Base-by-base conservation (phyloP, 2,888 invertebrate genomes). In the Toxonevra muliebris region DNA sequence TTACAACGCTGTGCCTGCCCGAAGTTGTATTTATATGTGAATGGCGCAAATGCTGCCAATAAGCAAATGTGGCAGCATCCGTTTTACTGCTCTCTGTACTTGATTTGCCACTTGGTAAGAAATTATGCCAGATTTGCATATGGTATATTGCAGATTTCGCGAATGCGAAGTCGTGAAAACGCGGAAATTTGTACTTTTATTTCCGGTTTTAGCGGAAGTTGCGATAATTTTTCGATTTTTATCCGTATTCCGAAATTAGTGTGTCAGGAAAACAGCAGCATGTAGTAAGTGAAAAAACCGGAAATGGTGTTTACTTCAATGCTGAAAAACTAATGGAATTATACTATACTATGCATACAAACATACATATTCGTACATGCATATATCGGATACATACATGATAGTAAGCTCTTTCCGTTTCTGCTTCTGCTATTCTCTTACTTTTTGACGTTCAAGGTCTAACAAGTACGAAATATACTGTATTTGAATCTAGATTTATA, bases 201-300 rank as follows among this genome's bases (percentile, higher is more conserved):
- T 69, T 71, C 69, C 72, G 70, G 63, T 65, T 50, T 68, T 65
- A 61, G 66, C 71, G 71, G 72, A 73, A 72, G 62, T 61, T 50
- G 43, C 54, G 62, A 60, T 68, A 64, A 67, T 71, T 69, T 55
- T 67, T 72, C 65, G 68, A 72, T 70, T 72, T 74, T 73, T 72
- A 68, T 69, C 71, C 72, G 41, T 55, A 66, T 68, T 65, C 54
- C 43, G 66, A 69, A 71, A 70, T 63, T 66, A 54, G 40, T 55
- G 60, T 53, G 48, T 17, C 61, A 72, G 74, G 74, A 63, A 67
- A 59, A 53, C 70, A 74, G 72, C 61, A 66, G 50, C 12, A 9
- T 12, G 15, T 11, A 52, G 55, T 8, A 53, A 58, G 48, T n/a
- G 20, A 5, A 30, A 30, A 11, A 30, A 55, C 45, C 55, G 69